phyloP scores from a whole-genome alignment of 1,140 invertebrate species.

The Drosophila malerkotliana region DNA sequence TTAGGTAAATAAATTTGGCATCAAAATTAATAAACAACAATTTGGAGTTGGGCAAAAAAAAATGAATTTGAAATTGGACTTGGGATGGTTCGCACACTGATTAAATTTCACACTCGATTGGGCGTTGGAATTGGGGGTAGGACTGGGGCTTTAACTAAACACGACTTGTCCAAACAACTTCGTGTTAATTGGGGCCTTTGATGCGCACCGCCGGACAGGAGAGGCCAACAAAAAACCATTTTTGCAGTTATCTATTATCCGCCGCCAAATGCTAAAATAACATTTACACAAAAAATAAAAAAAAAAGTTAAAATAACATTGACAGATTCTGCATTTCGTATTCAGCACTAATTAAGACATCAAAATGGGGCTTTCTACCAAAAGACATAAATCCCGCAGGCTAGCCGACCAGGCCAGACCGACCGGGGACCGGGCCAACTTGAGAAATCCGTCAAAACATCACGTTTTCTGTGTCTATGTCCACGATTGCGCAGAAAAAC shows the following conservation, averaged over 20 bases:
- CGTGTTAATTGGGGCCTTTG: conserved; percentile 67
- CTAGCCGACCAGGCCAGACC: conserved; percentile 10
- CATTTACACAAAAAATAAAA: conserved; percentile 15
- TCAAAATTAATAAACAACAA: conserved; percentile 80
- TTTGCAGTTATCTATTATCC: conserved; percentile 28
- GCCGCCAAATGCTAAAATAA: conserved; percentile 5
- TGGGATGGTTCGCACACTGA: conserved; percentile 67
- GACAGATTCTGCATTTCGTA: conserved; percentile 51
- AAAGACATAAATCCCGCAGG: conserved; percentile 19
- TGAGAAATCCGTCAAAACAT: conserved; percentile 65
- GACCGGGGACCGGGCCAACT: conserved; percentile 6
- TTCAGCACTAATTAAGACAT: conserved; percentile 68
- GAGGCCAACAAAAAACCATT: background rate
- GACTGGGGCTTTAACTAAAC: conserved; percentile 19
- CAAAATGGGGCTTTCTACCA: conserved; percentile 45
- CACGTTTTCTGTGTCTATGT: conserved; percentile 68
- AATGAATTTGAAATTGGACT: conserved; percentile 35
- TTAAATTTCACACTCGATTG: conserved; percentile 75
- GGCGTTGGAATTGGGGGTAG: conserved; percentile 5
- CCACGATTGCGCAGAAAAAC: conserved; percentile 45
- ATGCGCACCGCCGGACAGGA: conserved; percentile 44
- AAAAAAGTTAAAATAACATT: conserved; percentile 1
- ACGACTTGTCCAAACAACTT: conserved; percentile 62
- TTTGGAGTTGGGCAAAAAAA: conserved; percentile 41
- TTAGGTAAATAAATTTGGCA: conserved; percentile 71